phyloP scores from a whole-genome alignment of 2,888 invertebrate genomes.

The Pterostichus niger region DNA sequence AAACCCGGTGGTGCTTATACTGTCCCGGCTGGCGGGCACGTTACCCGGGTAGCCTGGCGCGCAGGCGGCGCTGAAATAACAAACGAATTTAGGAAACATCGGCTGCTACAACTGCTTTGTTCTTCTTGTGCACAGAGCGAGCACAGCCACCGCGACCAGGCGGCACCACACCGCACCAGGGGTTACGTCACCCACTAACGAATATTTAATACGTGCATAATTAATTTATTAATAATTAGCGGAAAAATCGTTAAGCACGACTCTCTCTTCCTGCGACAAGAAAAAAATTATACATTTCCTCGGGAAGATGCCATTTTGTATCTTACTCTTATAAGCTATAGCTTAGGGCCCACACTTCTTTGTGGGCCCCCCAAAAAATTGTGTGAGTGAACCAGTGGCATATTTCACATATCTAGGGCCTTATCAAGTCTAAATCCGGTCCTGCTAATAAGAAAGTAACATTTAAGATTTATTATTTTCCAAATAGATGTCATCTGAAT shows the following conservation, averaged over 20 bases:
- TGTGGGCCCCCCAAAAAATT: too few relatives aligned
- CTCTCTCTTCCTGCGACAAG: too few relatives aligned
- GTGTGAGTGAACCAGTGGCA: too few relatives aligned
- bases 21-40: constrained; percentile 32
- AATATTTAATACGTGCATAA: constrained; percentile 1
- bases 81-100: constrained; percentile 55
- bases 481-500: too few relatives aligned
- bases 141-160: not conserved
- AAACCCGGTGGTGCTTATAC: not conserved
- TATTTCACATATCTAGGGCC: too few relatives aligned
- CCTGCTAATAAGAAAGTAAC: too few relatives aligned
- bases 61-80: constrained; percentile 47
- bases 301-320: too few relatives aligned
- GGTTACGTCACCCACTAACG: constrained; percentile 5
- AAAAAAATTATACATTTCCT: too few relatives aligned
- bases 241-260: not conserved
- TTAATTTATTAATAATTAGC: constrained; percentile 5
- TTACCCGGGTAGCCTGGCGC: constrained; percentile 23
- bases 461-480: too few relatives aligned
- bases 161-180: not conserved
- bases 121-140: constrained; percentile 17
- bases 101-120: constrained; percentile 25
- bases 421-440: too few relatives aligned
- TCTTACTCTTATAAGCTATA: too few relatives aligned
- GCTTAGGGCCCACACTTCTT: too few relatives aligned